These are phyloP conservation scores for Empidonax alnorum DNA, from an alignment of 2,113 vertebrate species.

Conservation along the genomic window DNA sequence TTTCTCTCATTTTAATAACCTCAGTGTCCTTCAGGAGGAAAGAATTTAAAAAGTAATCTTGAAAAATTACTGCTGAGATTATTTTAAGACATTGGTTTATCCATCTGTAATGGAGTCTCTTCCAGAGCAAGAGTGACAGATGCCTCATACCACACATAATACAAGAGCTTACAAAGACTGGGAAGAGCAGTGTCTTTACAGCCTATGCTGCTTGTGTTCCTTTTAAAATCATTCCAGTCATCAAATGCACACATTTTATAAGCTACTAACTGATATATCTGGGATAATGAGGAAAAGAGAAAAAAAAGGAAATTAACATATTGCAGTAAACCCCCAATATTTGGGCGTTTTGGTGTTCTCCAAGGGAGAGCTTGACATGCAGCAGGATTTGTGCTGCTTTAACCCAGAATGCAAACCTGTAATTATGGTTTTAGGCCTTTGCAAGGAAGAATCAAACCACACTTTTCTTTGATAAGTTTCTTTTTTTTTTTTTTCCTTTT, in stretches of 20 bases:
- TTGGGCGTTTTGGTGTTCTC: not conserved
- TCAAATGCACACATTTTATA: not conserved
- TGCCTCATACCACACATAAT: accelerated
- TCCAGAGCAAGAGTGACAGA: not conserved
- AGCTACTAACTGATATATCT: not conserved
- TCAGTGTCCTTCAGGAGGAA: not conserved
- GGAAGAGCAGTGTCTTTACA: not conserved
- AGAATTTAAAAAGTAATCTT: not conserved
- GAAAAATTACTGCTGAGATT: not conserved
- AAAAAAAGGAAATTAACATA: not conserved
- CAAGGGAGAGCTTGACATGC: not conserved
- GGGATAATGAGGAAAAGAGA: not conserved
- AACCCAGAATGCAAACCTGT: not conserved
- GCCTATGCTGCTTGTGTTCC: not conserved
- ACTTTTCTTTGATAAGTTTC: not conserved
- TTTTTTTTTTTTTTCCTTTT: too few species aligned
- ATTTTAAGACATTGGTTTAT: not conserved
- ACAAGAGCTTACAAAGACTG: not conserved
- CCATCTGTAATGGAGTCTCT: not conserved
- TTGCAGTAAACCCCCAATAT: not conserved
- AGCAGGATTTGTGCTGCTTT: not conserved
- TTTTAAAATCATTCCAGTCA: not conserved
- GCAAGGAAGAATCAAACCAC: not conserved
- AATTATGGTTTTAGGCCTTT: not conserved
- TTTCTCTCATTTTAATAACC: not conserved